Evolutionary conservation across 1,140 invertebrate genomes (phyloP), one percentile per base, ranked within the genome.

Genomic region (Lepidurus packardi): DNA sequence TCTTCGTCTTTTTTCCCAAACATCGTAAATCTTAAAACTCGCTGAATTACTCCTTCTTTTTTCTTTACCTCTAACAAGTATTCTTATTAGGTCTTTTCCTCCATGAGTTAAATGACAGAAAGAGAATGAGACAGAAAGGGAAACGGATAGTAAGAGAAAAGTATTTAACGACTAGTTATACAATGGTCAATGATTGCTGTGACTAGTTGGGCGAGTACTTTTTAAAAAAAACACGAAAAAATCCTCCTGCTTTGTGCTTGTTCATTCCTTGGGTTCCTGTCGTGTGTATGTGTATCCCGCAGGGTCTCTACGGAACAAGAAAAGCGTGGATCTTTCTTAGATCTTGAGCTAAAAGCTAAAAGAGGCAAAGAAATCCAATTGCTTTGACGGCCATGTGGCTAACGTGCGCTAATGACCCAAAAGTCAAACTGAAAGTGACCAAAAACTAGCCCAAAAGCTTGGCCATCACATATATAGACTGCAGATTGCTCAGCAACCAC

Each of bases 351-450:
- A 21, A 7, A 65, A 65, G 53, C 53, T 65, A 65, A 65, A 65
- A 65, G 53, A 65, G 34, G 34, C 34, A 65, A 65, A 9, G 53
- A 13, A 13, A 65, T 34, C 34, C 53, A 65, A 21, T 65, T 65
- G 53, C 53, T 65, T 65, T 65, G 53, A 65, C 21, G 53, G 53
- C 53, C 53, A 65, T 65, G 53, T 65, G 53, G 53, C 53, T 65
- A 65, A 65, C 53, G 53, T 65, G 53, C 53, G 21, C 53, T 65
- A 65, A 65, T 65, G 53, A 65, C 53, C 53, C 53, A 65, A 65
- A 65, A 21, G 16, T 21, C 16, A 65, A 65, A 13, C 45, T 65
- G 53, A 65, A 65, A 65, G 53, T 65, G 53, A 65, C 53, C 53
- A 65, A 65, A 65, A 65, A 65, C 53, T 3, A n/a, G 16, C 53